Base-by-base conservation (phyloP, 1,140 invertebrate genomes). In the Eriocheir sinensis region DNA sequence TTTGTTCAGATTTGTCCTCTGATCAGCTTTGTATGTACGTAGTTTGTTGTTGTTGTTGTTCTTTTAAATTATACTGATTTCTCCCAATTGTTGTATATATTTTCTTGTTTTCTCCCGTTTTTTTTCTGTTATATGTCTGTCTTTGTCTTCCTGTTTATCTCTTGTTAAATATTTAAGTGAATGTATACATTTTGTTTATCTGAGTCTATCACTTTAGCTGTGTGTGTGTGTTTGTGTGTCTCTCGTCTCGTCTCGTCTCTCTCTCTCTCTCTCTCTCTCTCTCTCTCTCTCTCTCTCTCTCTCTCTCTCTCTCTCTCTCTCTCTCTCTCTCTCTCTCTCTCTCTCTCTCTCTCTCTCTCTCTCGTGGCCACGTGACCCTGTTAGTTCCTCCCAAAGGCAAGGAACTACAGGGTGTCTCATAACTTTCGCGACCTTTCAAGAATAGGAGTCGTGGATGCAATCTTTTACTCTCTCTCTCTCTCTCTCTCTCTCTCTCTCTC, bases 271-370 rank as follows among this genome's bases (percentile, higher is more conserved):
- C 53, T 8, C 21, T 27, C 21, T 27, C 21, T 60, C 53, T 60
- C 53, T 60, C 53, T 60, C 53, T 60, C 8, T 60, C 53, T 60
- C 53, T 60, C 53, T 60, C 53, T 15, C 6, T 21, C 2, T 60
- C n/a, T n/a, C n/a, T n/a, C n/a, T 60, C 53, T 60, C 53, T 60
- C 53, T 60, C 53, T 15, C 6, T 21, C 2, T 88, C 85, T 88
- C 85, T 88, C 85, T 88, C 85, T 88, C 85, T 88, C 85, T 60
- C 53, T 60, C 53, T 8, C 21, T 27, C 21, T 27, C 21, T 60
- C 53, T 60, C 53, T 60, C 53, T 60, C 53, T 60, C 8, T 60
- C 53, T 60, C 53, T 60, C 53, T 60, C 53, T 15, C 6, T 21
- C 2, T 60, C n/a, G n/a, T n/a, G n/a, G n/a, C n/a, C n/a, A n/a